Conservation (phyloP, 2,113 vertebrate genomes). For the Sminthopsis crassicaudata region DNA sequence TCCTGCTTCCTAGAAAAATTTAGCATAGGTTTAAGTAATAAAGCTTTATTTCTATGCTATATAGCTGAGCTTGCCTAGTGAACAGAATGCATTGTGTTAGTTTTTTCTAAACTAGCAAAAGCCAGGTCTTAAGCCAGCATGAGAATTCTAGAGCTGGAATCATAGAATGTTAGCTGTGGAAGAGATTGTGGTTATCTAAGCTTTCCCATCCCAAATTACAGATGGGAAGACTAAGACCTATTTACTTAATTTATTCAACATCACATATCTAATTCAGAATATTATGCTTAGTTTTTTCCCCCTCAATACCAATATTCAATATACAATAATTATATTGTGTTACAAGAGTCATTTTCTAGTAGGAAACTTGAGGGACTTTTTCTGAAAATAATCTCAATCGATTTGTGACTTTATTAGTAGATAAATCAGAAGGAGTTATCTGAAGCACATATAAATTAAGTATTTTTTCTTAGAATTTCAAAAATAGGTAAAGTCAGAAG, state of each 20-base stretch:
- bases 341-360: background rate
- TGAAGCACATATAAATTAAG: background rate
- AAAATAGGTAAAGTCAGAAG: background rate
- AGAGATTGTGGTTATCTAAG: background rate
- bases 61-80: background rate
- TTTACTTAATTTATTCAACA: background rate
- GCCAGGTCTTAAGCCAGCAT: background rate
- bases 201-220: constrained; percentile 11
- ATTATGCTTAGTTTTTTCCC: background rate
- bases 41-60: background rate
- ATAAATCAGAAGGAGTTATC: background rate
- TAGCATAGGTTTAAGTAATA: background rate
- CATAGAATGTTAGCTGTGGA: background rate
- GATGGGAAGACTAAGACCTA: background rate
- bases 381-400: background rate
- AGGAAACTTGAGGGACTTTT: background rate
- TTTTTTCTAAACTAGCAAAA: constrained; percentile 1
- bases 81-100: background rate
- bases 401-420: background rate
- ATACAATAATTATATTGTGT: background rate
- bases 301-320: background rate
- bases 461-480: background rate
- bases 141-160: constrained; percentile 7
- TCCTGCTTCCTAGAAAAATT: background rate
- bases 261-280: background rate